Base-by-base conservation (phyloP, 2,113 vertebrate genomes). In the Catharus minimus region DNA sequence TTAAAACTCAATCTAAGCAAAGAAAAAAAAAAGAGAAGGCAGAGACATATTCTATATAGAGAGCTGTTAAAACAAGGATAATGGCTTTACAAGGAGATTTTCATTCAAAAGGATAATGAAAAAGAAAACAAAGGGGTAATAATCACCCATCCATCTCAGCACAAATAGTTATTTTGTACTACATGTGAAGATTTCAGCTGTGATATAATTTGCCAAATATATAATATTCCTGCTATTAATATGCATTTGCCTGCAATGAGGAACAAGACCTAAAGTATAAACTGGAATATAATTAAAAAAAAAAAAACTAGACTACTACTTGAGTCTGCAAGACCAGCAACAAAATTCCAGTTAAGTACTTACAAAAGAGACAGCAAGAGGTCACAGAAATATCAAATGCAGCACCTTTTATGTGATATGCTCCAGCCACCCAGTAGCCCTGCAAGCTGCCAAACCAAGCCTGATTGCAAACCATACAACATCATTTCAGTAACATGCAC, bases 91-190 rank as follows among this genome's bases (percentile, higher is more conserved):
- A 80, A 86, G 53, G 49, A 73, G 78, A 71, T 89, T 79, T 93
- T 92, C 88, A 96, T 95, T 90, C 92, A 89, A 69, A 73, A 85
- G 71, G 71, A 92, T 90, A 93, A 90, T 92, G 78, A 92, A 90
- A 94, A 93, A 62, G 81, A 89, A 94, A 95, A 91, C 82, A 94
- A 88, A 89, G 87, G 73, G 75, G 49, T 76, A 92, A 89, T 94
- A 90, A 92, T 62, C 56, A 82, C 82, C 58, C 74, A 90, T 85
- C 39, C 68, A 89, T 82, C 89, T 92, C 74, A 52, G 77, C 67
- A 87, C 43, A 92, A 91, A 73, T 52, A 93, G 58, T 57, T 88
- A 75, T 66, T 90, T 86, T 88, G 58, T 84, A 72, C 38, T 33
- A 41, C 1, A 0, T 76, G 62, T 36, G 28, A 92, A 82, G 46